These are phyloP conservation scores for Mormyrus iriodes DNA, from an alignment of 2,113 vertebrate genomes.

Conservation along the genomic window DNA sequence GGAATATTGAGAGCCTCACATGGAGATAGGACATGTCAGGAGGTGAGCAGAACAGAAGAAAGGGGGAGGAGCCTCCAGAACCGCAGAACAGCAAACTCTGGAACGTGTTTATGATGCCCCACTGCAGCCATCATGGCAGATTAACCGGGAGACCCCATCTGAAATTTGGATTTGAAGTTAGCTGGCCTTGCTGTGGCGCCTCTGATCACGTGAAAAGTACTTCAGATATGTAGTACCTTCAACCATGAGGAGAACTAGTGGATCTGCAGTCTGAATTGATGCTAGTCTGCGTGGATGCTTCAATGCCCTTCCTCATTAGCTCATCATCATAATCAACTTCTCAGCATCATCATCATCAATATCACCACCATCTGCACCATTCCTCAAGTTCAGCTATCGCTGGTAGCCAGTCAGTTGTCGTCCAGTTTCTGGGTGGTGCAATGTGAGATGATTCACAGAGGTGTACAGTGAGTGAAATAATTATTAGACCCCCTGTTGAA, in stretches of 20 bases:
- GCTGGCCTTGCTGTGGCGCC: not conserved
- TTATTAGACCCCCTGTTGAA: no score
- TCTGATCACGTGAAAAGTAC: not conserved
- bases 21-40: not conserved
- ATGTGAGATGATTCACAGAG: not conserved
- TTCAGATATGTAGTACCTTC: not conserved
- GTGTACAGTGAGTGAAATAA: no score
- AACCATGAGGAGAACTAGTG: not conserved
- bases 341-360: not conserved
- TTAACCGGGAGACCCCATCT: not conserved
- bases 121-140: not conserved
- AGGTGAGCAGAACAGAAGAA: not conserved
- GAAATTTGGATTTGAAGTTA: not conserved
- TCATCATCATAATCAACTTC: not conserved
- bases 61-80: not conserved
- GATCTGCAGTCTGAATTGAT: not conserved
- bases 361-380: not conserved
- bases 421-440: not conserved
- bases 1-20: not conserved
- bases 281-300: not conserved
- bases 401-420: not conserved
- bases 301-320: not conserved
- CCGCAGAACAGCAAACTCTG: not conserved
- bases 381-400: not conserved
- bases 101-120: not conserved